Base-by-base conservation (phyloP, 2,888 invertebrate genomes). In the Iselma pallidipennis region DNA sequence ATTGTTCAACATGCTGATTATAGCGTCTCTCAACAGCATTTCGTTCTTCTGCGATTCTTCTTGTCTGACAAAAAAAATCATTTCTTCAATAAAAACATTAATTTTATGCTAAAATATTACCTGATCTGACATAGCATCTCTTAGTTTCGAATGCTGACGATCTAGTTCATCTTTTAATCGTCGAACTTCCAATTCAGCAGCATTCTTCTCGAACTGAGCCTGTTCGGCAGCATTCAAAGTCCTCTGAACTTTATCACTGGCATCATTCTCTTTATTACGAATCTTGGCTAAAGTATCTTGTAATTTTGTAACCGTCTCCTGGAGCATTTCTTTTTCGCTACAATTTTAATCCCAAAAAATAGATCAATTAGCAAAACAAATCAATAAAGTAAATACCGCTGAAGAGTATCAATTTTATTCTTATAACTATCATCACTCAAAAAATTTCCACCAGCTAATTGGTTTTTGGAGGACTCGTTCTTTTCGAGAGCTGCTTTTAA, bases 111-210 rank as follows among this genome's bases (percentile, higher is more conserved):
- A 49, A 37, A 54, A 33, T 50, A 25, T 25, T 0, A 89, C 86
- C 65, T 92, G 91, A 72, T 93, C 94, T 50, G 90, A 89, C 1
- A 91, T 88, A 37, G 90, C 80, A 67, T 92, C 93, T 14, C 92
- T 85, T 0, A 92, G 83, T 71, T 91, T 89, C 63, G 87, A 87
- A 64, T 92, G 90, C 76, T 92, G 91, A 5, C 91, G 85, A 55
- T 91, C 89, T 59, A 94, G 79, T 70, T 94, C 94, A 55, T 92
- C 92, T 81, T 90, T 84, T 48, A 94, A 81, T 57, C 92, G 84
- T 3, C 91, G 85, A 12, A 92, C 85, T 82, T 94, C 94, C 48
- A 88, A 77, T 72, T 94, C 93, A 28, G 91, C 85, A 68, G 89
- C 89, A 53, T 87, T 88, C 72, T 91, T 89, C 74, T 94, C 93